Base-by-base conservation (phyloP, 2,888 invertebrate species). In the Drosophila rubida region DNA sequence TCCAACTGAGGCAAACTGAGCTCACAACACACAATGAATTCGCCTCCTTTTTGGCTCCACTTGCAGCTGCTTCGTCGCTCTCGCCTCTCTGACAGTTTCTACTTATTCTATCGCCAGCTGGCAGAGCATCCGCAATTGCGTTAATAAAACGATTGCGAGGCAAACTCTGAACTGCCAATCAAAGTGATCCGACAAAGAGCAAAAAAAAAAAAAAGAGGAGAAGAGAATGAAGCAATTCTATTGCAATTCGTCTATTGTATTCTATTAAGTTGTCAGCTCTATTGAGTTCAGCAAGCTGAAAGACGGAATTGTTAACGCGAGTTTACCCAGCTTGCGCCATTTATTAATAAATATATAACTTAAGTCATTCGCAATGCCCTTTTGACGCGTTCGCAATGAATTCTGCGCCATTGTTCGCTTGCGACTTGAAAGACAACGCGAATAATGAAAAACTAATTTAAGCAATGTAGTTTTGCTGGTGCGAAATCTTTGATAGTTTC, bases 111-210 rank as follows among this genome's bases (percentile, higher is more conserved):
- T 30, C 19, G 41, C 8, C 42, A 45, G 45, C 58, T 16, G 23
- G 39, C 37, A 49, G 49, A 51, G 41, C 27, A 55, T 61, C 54
- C 53, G 65, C 65, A 76, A 69, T 73, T 57, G 75, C 69, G 75
- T 80, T 78, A 76, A 81, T 84, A 77, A 79, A 84, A 82, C 14
- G 53, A 16, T 55, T 58, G 42, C 50, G 42, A 48, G 46, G 62
- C 32, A 25, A 58, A 45, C 60, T 65, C 44, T 53, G 46, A 68
- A 48, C 61, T 61, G 73, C 65, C 78, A 80, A 81, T 83, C 84
- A 86, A 77, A 75, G 66, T 48, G 54, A 62, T 45, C 27, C 39
- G 9, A n/a, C 32, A 32, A 32, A n/a, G 32, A 11, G 19, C 19
- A 19, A 19, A 19, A 3, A 19, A 3, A 27, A 27, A 27, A 27